A percentile compares a stretch with the other conserved stretches of the same genome.
phyloP scores from a whole-genome alignment of 2,113 vertebrate species.

The Actenoides hombroni region DNA sequence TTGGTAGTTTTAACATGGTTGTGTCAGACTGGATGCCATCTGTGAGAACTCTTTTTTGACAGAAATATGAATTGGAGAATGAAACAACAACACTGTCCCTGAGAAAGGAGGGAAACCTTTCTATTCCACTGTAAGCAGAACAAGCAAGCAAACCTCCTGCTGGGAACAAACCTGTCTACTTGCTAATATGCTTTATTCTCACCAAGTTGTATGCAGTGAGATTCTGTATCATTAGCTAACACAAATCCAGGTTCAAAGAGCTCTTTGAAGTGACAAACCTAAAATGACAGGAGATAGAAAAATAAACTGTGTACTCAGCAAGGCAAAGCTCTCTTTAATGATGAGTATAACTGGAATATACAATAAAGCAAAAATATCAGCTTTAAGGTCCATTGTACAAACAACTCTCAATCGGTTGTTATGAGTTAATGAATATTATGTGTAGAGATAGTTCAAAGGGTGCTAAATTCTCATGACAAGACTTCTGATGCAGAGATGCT shows the following conservation, averaged over 20 bases:
- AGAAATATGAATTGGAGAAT: not conserved
- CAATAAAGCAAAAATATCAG: not conserved
- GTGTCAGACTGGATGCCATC: not conserved
- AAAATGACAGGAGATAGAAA: conserved; percentile 12
- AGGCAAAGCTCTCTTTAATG: not conserved
- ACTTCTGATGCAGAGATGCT: not conserved
- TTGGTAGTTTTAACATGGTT: not conserved
- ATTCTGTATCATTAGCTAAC: conserved; percentile 34
- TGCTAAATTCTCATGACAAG: not conserved
- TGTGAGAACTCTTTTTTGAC: not conserved
- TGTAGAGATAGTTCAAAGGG: not conserved
- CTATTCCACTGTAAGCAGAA: not conserved
- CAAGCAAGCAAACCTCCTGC: not conserved
- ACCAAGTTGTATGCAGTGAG: not conserved
- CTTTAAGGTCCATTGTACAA: not conserved
- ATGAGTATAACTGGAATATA: not conserved
- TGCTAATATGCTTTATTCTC: conserved; percentile 8
- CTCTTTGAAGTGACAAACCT: conserved; percentile 44
- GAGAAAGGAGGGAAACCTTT: not conserved
- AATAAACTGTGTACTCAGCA: conserved; percentile 11
- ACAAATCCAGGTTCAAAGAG: conserved; percentile 29
- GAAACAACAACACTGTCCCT: not conserved
- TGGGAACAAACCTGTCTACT: conserved; percentile 8
- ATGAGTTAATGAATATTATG: not conserved
- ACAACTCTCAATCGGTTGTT: not conserved